Base-by-base conservation (phyloP, 2,888 invertebrate species). In the Ochropleura leucogaster region DNA sequence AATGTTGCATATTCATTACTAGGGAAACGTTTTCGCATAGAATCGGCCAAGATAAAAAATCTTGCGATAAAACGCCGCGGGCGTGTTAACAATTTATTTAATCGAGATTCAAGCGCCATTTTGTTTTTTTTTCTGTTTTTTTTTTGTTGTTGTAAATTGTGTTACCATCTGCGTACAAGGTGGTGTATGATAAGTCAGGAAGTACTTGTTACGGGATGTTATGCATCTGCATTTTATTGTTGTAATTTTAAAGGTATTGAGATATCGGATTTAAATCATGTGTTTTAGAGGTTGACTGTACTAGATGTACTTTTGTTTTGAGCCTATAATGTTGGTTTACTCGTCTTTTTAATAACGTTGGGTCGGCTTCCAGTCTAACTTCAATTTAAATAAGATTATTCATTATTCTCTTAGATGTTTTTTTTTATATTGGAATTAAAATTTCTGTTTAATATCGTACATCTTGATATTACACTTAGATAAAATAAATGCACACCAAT, bases 11-110 rank as follows among this genome's bases (percentile, higher is more conserved):
- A 93, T 93, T 93, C 92, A 93, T 93, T 91, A 89, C 86, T 59
- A 76, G 83, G 83, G 85, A 86, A 91, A 89, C 89, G 86, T 92
- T 91, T 92, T 92, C 91, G 87, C 92, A 93, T 94, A 94, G 94
- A 91, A 90, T 87, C 89, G 90, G 91, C 91, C 92, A 91, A 92
- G 94, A 94, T 94, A 92, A 93, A 91, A 93, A 91, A 91, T 91
- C 87, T 85, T 76, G 82, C 92, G 91, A 93, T 93, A 88, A 88
- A 90, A 87, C 89, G 92, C 95, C 90, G 79, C 75, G 87, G 93
- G 95, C 92, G 94, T 91, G 91, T 90, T 92, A 92, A 93, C 93
- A 93, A 94, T 95, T 95, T 93, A 95, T 95, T 93, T 90, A 92
- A 87, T 89, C 87, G 91, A 90, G 93, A 93, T 94, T 93, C 89